Evolutionary conservation across 2,888 invertebrate genomes (phyloP).

Genomic region (Cephus sareptanus): DNA sequence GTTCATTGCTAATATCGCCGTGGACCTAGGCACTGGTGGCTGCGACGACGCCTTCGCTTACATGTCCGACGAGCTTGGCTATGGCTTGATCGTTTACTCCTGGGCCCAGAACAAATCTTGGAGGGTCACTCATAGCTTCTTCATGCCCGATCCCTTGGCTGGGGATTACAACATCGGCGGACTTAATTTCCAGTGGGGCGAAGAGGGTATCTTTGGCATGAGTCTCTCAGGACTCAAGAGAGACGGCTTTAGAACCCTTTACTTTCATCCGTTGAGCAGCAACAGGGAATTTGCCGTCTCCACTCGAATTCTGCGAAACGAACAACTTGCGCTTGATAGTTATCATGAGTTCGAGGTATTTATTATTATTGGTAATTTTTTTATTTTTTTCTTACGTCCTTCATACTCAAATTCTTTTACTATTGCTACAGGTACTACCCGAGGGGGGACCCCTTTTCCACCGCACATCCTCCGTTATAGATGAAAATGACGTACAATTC

Average conservation of each 20-base stretch:
- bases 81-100: constrained; percentile 83
- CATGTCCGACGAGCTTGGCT: constrained; percentile 85
- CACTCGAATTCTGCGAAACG: constrained; percentile 78
- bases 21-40: constrained; percentile 76
- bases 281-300: constrained; percentile 83
- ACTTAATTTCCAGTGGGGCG: constrained; percentile 86
- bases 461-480: constrained; percentile 80
- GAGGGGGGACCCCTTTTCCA: constrained; percentile 77
- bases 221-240: constrained; percentile 75
- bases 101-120: constrained; percentile 82
- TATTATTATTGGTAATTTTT: neutral
- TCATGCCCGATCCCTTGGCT: constrained; percentile 83
- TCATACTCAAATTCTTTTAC: neutral
- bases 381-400: neutral
- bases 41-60: constrained; percentile 85
- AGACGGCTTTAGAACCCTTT: constrained; percentile 78
- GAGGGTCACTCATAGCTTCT: constrained; percentile 83
- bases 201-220: constrained; percentile 85
- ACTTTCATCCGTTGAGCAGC: constrained; percentile 84
- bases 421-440: constrained; percentile 64
- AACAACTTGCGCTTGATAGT: constrained; percentile 74
- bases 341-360: constrained; percentile 76
- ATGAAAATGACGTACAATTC: constrained; percentile 79
- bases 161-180: constrained; percentile 85
- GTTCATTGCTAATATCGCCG: constrained; percentile 88